Evolutionary conservation across 2,797 vertebrate species (phyloP).

Genomic region (Helicolenus hilgendorfi): DNA sequence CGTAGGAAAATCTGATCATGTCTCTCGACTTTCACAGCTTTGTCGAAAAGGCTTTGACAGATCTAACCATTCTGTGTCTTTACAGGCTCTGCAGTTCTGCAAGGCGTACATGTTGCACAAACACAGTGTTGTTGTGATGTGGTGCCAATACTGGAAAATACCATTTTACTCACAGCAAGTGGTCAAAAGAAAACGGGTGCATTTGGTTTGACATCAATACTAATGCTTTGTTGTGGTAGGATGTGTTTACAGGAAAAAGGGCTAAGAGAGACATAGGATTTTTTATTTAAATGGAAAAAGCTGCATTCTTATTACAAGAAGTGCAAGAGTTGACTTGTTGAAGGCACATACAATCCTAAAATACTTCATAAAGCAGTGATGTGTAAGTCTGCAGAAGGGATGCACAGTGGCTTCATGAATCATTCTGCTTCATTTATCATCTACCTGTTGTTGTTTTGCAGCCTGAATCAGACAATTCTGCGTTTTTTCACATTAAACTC

Average conservation of each 20-base stretch:
- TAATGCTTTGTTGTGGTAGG: conserved; percentile 49
- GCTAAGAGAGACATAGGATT: not conserved
- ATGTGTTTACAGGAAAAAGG: conserved; percentile 19
- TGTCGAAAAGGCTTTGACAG: conserved; percentile 68
- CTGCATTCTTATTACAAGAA: conserved; percentile 1
- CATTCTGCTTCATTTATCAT: not conserved
- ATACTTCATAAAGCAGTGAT: not conserved
- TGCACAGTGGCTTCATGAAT: not conserved
- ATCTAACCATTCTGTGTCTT: conserved; percentile 74
- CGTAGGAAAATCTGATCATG: conserved; percentile 95
- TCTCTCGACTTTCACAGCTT: conserved; percentile 82
- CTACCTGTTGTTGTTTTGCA: not conserved
- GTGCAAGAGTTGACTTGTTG: not conserved
- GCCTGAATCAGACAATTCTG: not conserved
- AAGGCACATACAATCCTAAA: not conserved
- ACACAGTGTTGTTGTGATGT: conserved; percentile 52
- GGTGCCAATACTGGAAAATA: conserved; percentile 75
- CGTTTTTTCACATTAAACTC: too few species aligned
- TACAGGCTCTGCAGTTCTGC: conserved; percentile 67
- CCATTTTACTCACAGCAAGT: conserved; percentile 47
- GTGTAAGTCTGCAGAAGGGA: not conserved
- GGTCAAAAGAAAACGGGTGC: conserved; percentile 57
- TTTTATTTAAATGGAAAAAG: conserved; percentile 45
- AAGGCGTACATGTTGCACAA: conserved; percentile 68
- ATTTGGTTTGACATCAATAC: not conserved